phyloP scores from a whole-genome alignment of 2,888 invertebrate species.

The Pseudanteris insignis region DNA sequence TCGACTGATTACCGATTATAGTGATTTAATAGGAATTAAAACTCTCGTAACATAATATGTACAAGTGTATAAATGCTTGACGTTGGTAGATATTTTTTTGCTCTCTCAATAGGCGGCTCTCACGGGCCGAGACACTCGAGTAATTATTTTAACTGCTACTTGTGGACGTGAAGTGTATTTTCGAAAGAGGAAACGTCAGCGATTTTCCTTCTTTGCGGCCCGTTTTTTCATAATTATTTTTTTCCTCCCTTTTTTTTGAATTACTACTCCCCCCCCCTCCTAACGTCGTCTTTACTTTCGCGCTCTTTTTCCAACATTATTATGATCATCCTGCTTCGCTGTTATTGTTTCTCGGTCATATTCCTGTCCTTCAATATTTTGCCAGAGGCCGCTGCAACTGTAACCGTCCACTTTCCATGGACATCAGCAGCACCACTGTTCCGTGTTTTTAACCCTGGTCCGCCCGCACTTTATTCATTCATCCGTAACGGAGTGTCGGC shows the following conservation, averaged over 20 bases:
- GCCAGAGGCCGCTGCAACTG: too few relatives aligned
- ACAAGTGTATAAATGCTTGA: slow-evolving; percentile 14
- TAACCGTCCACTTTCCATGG: too few relatives aligned
- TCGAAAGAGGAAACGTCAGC: slow-evolving; percentile 36
- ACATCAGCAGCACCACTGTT: too few relatives aligned
- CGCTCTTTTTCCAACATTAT: slow-evolving; percentile 9
- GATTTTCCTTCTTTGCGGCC: too few relatives aligned
- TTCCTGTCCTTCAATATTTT: too few relatives aligned
- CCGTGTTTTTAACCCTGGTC: too few relatives aligned
- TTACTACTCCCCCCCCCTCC: too few relatives aligned
- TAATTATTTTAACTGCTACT: slow-evolving; percentile 46
- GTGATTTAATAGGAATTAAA: slow-evolving; percentile 27
- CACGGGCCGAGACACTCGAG: slow-evolving; percentile 38
- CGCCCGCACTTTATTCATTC: too few relatives aligned
- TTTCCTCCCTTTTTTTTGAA: too few relatives aligned
- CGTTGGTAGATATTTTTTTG: slow-evolving; percentile 19
- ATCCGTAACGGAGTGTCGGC: too few relatives aligned
- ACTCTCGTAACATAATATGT: slow-evolving; percentile 31
- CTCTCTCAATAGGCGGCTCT: slow-evolving; percentile 35
- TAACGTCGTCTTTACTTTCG: too few relatives aligned
- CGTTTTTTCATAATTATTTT: too few relatives aligned
- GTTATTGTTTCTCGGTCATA: slow-evolving; percentile 22
- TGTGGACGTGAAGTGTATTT: slow-evolving; percentile 41
- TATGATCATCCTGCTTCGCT: slow-evolving; percentile 7
- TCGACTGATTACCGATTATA: slow-evolving; percentile 20